A percentile compares a stretch with the other conserved stretches of the same genome.
These are phyloP conservation scores for Daubentonia madagascariensis DNA, from an alignment of 2,113 vertebrate species.

Conservation along the genomic window DNA sequence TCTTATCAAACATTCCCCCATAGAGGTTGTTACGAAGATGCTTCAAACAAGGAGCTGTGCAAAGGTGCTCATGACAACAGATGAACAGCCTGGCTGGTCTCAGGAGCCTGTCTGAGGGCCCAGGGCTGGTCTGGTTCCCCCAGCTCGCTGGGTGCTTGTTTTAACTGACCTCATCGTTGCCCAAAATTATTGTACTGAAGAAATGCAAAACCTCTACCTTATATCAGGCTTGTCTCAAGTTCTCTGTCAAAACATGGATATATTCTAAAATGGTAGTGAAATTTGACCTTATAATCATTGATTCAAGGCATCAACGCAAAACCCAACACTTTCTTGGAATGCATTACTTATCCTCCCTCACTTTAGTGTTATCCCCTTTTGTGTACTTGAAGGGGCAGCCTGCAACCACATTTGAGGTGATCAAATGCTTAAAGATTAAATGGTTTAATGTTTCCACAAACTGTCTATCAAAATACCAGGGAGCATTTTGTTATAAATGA, in stretches of 20 bases:
- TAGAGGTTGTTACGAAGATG: neutral
- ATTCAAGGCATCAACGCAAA: accelerated
- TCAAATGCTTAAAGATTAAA: no score
- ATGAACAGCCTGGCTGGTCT: neutral
- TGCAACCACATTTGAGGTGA: no score
- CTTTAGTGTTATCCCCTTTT: neutral
- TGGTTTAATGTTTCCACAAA: accelerated
- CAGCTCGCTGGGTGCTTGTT: neutral
- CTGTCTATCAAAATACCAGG: no score
- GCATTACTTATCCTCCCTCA: accelerated
- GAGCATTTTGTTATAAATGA: neutral
- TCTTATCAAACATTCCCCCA: neutral
- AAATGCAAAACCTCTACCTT: accelerated
- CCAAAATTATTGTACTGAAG: neutral
- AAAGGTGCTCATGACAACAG: no score
- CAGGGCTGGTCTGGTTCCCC: neutral
- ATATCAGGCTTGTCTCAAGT: accelerated
- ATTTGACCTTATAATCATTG: neutral
- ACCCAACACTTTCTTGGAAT: accelerated
- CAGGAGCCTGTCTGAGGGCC: neutral
- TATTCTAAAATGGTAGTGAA: accelerated
- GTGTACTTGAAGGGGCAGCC: accelerated
- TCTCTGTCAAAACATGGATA: accelerated
- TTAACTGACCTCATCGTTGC: neutral
- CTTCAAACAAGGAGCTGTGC: neutral